Conservation (phyloP, 2,888 invertebrate species). For the Caenorhabditis zanzibari region DNA sequence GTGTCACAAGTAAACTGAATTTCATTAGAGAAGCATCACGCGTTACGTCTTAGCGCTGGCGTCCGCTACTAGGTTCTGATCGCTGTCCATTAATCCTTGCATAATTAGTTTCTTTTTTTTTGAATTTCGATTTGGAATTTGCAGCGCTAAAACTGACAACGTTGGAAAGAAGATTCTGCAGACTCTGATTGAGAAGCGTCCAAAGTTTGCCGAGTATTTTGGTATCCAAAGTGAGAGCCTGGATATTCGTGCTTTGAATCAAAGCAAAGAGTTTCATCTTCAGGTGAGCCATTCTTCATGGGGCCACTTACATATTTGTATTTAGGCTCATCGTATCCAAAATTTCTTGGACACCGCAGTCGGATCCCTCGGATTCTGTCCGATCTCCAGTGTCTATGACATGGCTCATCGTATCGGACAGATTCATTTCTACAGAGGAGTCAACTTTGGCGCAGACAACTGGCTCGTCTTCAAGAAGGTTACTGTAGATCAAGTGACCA, state of each 20-base stretch:
- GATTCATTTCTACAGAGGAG: conserved; percentile 80
- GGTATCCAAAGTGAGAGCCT: conserved; percentile 77
- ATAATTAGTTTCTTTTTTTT: conserved; percentile 23
- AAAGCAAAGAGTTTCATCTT: conserved; percentile 78
- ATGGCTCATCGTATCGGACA: conserved; percentile 80
- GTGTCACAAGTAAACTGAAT: conserved; percentile 53
- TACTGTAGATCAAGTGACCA: conserved; percentile 78
- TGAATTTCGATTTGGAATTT: conserved; percentile 47
- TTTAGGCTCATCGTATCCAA: conserved; percentile 78
- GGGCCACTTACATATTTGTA: not conserved
- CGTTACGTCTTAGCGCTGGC: conserved; percentile 22
- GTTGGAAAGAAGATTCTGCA: conserved; percentile 79
- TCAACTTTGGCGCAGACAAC: conserved; percentile 80
- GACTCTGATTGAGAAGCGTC: conserved; percentile 78
- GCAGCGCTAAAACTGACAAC: conserved; percentile 78
- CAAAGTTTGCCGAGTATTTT: conserved; percentile 81
- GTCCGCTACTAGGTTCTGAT: conserved; percentile 18
- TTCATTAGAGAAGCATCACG: conserved; percentile 45
- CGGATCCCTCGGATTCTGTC: conserved; percentile 79
- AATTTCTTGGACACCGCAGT: conserved; percentile 80
- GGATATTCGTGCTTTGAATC: conserved; percentile 73
- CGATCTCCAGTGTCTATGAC: conserved; percentile 77
- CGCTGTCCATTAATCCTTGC: conserved; percentile 28
- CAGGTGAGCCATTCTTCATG: conserved; percentile 60
- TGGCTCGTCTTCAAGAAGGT: conserved; percentile 81